Conservation (phyloP, 2,888 invertebrate genomes). For the Tinea trinotella region DNA sequence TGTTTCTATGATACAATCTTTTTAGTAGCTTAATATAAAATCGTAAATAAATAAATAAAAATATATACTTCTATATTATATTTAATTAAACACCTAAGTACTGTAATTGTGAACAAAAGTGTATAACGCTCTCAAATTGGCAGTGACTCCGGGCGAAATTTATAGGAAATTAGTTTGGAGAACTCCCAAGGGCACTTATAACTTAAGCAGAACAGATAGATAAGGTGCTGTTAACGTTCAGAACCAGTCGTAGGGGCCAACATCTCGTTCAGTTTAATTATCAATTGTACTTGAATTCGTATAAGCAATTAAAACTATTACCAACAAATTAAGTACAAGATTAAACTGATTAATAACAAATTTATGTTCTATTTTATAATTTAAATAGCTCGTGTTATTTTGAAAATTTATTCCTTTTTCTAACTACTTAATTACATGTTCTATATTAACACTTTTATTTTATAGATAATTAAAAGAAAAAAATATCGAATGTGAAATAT, state of each 20-base stretch:
- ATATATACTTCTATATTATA: too few relatives aligned
- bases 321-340: not conserved
- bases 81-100: not conserved
- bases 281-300: not conserved
- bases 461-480: too few relatives aligned
- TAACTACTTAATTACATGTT: too few relatives aligned
- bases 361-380: too few relatives aligned
- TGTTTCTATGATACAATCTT: too few relatives aligned
- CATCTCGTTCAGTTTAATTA: not conserved
- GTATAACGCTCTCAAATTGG: slow-evolving; percentile 7
- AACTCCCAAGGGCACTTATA: slow-evolving; percentile 23
- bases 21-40: too few relatives aligned
- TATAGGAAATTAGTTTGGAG: slow-evolving; percentile 62
- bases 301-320: not conserved
- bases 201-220: slow-evolving; percentile 10
- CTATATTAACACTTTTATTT: too few relatives aligned
- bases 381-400: too few relatives aligned
- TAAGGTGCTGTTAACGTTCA: not conserved
- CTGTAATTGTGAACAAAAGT: not conserved
- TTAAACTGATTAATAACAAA: too few relatives aligned
- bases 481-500: too few relatives aligned
- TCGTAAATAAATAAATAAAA: too few relatives aligned
- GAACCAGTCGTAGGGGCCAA: not conserved
- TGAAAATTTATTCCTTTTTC: too few relatives aligned
- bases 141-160: slow-evolving; percentile 35